Conservation (phyloP, 2,888 invertebrate species). For the Subacronicta megacephala region DNA sequence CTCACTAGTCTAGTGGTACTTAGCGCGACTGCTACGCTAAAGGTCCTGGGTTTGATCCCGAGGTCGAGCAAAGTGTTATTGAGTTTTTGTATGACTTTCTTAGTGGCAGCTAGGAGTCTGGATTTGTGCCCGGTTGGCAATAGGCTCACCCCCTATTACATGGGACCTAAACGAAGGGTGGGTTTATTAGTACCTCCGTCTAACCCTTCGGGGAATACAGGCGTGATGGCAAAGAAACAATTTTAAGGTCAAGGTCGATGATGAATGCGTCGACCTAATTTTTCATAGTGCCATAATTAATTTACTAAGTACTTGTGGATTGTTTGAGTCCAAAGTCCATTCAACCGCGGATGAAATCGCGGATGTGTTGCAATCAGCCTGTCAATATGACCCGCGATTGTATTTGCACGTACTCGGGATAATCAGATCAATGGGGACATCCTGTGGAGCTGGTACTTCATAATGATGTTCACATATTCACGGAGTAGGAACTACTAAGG, state of each 20-base stretch:
- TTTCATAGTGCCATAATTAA: not conserved
- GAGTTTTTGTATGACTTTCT: no score
- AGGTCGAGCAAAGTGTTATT: no score
- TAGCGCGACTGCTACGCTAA: no score
- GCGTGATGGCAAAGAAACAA: slow-evolving; percentile 16
- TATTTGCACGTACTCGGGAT: slow-evolving; percentile 28
- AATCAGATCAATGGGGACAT: slow-evolving; percentile 27
- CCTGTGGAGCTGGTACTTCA: slow-evolving; percentile 22
- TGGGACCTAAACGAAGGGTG: no score
- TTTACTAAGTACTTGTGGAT: not conserved
- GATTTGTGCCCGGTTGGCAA: no score
- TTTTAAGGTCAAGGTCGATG: slow-evolving; percentile 37
- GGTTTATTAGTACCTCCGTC: no score
- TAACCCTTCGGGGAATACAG: no score
- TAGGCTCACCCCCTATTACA: no score
- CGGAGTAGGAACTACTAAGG: not conserved
- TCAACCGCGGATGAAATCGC: slow-evolving; percentile 22
- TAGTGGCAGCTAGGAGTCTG: no score
- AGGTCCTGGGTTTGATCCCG: no score
- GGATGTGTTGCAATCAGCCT: slow-evolving; percentile 32
- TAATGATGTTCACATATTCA: not conserved
- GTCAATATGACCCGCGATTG: slow-evolving; percentile 20
- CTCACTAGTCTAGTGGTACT: no score
- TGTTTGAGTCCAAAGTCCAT: slow-evolving; percentile 33
- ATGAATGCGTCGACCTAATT: slow-evolving; percentile 3